phyloP scores from a whole-genome alignment of 2,888 invertebrate genomes.

The Macroteleia sp. region DNA sequence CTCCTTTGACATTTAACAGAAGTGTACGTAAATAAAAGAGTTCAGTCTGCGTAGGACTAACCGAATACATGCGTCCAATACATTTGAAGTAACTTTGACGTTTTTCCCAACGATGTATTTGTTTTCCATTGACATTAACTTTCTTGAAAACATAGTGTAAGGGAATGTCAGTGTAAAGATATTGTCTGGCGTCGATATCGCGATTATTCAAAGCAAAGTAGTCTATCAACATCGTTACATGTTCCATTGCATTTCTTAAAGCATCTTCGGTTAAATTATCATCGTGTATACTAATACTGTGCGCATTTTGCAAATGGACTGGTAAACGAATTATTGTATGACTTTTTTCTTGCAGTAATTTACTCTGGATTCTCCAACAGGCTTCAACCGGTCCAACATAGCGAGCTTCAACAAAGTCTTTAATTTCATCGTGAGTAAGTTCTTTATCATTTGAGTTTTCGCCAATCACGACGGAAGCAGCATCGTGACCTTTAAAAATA shows the following conservation, averaged over 20 bases:
- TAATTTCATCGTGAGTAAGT: constrained; percentile 26
- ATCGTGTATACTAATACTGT: too few relatives aligned
- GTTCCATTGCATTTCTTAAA: constrained; percentile 24
- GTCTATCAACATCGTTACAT: constrained; percentile 51
- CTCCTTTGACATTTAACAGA: constrained; percentile 68
- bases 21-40: constrained; percentile 70
- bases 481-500: constrained; percentile 17
- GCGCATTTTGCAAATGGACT: constrained; percentile 30
- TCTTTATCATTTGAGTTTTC: background rate
- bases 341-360: constrained; percentile 31
- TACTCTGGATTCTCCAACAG: constrained; percentile 61
- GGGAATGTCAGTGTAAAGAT: too few relatives aligned
- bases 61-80: constrained; percentile 43
- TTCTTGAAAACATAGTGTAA: too few relatives aligned
- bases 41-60: constrained; percentile 66
- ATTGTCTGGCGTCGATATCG: too few relatives aligned
- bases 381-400: constrained; percentile 67
- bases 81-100: constrained; percentile 45
- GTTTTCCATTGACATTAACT: constrained; percentile 19
- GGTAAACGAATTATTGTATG: constrained; percentile 10
- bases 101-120: constrained; percentile 23
- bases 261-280: too few relatives aligned
- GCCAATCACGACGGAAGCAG: background rate
- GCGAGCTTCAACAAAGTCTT: constrained; percentile 9
- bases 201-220: too few relatives aligned